Evolutionary conservation across 2,888 invertebrate genomes (phyloP), one percentile per base, ranked within the genome.

Genomic region (Callyntrura guangdongensis): DNA sequence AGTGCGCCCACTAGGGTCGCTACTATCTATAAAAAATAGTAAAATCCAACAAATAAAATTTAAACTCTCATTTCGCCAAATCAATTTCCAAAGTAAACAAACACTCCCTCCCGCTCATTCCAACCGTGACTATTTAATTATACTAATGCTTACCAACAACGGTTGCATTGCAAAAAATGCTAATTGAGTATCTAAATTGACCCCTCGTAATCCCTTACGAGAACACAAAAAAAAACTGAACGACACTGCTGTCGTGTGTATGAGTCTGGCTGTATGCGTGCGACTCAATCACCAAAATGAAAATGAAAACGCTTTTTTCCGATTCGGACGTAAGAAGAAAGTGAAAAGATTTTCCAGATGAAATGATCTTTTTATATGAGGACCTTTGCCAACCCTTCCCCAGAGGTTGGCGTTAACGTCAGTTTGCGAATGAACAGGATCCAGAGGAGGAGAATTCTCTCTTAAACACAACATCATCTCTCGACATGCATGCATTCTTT

Each of bases 321-420:
- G 91, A 91, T 53, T 90, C 92, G 92, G 91, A 90, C 77, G 81
- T 92, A 90, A 86, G 36, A 85, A 84, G 92, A 93, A 93, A 93
- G 93, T 93, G 93, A 93, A 93, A 93, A 88, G 93, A 92, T 88
- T 92, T 92, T 89, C 90, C 91, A 92, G 92, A 89, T 92, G 91
- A 74, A 81, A 84, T 17, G 69, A 91, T 92, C 91, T 92, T 93
- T 92, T 92, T 93, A 92, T 93, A 93, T 92, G 88, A 86, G 64
- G 87, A 88, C 90, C 91, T 59, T 90, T 53, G 53, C 85, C 92
- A 88, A 86, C 82, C 83, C 89, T 91, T 59, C 89, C 89, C 86
- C 83, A 45, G 86, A 86, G 89, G 91, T 74, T 56, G 89, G 89
- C 88, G 81, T 20, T 36, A 72, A 8, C 84, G 81, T 25, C 56